Evolutionary conservation across 2,797 vertebrate species (phyloP).

Genomic region (Cossypha caffra): DNA sequence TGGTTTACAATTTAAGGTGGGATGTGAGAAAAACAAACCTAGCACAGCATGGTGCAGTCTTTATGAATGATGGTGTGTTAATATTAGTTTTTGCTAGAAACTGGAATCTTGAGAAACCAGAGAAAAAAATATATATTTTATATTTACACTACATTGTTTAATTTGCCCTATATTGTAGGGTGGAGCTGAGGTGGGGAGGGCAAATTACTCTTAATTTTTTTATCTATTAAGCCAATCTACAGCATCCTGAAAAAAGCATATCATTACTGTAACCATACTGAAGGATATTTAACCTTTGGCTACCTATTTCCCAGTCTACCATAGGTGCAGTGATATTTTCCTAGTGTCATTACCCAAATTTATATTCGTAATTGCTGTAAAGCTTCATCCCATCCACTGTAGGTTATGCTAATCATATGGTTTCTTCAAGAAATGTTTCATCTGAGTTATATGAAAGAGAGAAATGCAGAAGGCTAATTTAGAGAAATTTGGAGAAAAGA

Average conservation of each 20-base stretch:
- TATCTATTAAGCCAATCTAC: not conserved
- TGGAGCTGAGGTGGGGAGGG: not conserved
- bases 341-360: not conserved
- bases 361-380: not conserved
- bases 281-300: not conserved
- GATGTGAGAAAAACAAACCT: conserved; percentile 14
- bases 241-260: not conserved
- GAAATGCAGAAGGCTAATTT: not conserved
- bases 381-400: not conserved
- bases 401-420: not conserved
- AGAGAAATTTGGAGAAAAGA: not conserved
- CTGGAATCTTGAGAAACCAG: not conserved
- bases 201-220: conserved; percentile 1
- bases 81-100: not conserved
- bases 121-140: not conserved
- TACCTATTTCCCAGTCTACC: not conserved
- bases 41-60: not conserved
- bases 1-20: not conserved
- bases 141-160: not conserved
- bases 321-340: not conserved
- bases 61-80: not conserved
- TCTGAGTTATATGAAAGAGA: not conserved
- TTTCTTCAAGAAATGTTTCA: not conserved
- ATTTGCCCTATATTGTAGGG: not conserved
- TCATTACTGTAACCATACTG: not conserved